Evolutionary conservation across 2,888 invertebrate species (phyloP).

Genomic region (Volucella inanis): DNA sequence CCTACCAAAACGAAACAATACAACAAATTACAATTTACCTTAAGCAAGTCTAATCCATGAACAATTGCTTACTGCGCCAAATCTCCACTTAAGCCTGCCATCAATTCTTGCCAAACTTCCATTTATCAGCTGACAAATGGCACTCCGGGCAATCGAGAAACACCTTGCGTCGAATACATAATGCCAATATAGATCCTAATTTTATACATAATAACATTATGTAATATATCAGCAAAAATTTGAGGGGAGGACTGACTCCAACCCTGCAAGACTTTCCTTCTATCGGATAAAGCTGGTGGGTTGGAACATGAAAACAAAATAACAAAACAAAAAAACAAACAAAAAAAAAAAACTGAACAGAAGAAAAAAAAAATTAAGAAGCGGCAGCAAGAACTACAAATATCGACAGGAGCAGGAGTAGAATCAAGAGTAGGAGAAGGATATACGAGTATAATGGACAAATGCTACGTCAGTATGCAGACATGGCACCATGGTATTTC

Average conservation of each 20-base stretch:
- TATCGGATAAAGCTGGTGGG: slow-evolving; percentile 45
- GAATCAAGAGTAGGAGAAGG: too few species aligned
- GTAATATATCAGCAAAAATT: slow-evolving; percentile 81
- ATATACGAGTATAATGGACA: slow-evolving; percentile 52
- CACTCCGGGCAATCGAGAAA: slow-evolving; percentile 69
- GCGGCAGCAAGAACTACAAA: slow-evolving; percentile 76
- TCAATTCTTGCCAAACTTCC: slow-evolving; percentile 66
- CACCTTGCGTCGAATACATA: slow-evolving; percentile 72
- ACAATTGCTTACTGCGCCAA: slow-evolving; percentile 63
- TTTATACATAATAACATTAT: slow-evolving; percentile 79
- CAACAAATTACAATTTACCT: slow-evolving; percentile 59
- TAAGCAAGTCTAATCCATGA: slow-evolving; percentile 58
- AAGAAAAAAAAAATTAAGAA: slow-evolving; percentile 57
- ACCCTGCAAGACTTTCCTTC: slow-evolving; percentile 43
- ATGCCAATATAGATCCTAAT: slow-evolving; percentile 76
- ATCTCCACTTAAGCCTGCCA: slow-evolving; percentile 66
- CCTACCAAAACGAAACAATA: slow-evolving; percentile 12
- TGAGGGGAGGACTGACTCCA: slow-evolving; percentile 43
- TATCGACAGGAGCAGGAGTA: slow-evolving; percentile 75
- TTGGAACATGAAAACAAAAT: slow-evolving; percentile 9
- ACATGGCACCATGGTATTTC: too few species aligned
- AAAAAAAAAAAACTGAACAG: slow-evolving; percentile 19
- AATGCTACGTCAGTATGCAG: slow-evolving; percentile 62
- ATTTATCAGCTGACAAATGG: slow-evolving; percentile 80
- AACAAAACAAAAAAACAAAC: too few species aligned